Percentiles rank a stretch among this genome's conserved stretches.
phyloP scores from a whole-genome alignment of 2,797 vertebrate species.

The Cetoscarus ocellatus region DNA sequence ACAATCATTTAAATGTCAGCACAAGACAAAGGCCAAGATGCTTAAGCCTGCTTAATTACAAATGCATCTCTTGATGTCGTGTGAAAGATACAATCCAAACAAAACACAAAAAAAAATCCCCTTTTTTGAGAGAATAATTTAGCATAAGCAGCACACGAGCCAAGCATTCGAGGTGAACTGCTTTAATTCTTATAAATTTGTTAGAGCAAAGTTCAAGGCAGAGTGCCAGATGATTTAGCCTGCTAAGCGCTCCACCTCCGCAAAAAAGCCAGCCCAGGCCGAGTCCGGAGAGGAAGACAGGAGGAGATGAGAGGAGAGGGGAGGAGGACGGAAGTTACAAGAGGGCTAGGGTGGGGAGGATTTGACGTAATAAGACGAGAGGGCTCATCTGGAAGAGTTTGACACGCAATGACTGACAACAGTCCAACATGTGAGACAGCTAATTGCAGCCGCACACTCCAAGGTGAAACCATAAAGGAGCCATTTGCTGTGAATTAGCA shows the following conservation, averaged over 20 bases:
- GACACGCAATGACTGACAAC: conserved; percentile 58
- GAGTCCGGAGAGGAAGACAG: conserved; percentile 47
- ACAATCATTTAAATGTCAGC: conserved; percentile 37
- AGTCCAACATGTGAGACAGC: conserved; percentile 45
- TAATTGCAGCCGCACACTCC: conserved; percentile 42
- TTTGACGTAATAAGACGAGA: conserved; percentile 49
- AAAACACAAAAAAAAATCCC: conserved; percentile 11
- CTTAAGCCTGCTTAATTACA: conserved; percentile 45
- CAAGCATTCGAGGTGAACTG: conserved; percentile 68
- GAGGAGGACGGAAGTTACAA: conserved; percentile 34
- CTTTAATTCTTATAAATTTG: conserved; percentile 84
- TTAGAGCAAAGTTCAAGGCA: conserved; percentile 81
- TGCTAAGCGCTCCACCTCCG: conserved; percentile 75
- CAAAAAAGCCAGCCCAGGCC: conserved; percentile 62
- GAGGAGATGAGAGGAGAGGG: conserved; percentile 40
- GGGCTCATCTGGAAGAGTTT: conserved; percentile 44
- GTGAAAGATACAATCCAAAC: conserved; percentile 44
- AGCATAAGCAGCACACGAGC: conserved; percentile 58
- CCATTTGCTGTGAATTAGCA: conserved; percentile 70
- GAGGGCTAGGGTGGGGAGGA: conserved; percentile 16
- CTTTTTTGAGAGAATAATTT: conserved; percentile 50
- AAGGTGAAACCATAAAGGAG: conserved; percentile 67
- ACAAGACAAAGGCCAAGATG: conserved; percentile 30
- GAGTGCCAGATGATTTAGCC: conserved; percentile 79
- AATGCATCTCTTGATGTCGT: conserved; percentile 24